Conservation (phyloP, 2,113 vertebrate genomes). For the Eurypyga helias region DNA sequence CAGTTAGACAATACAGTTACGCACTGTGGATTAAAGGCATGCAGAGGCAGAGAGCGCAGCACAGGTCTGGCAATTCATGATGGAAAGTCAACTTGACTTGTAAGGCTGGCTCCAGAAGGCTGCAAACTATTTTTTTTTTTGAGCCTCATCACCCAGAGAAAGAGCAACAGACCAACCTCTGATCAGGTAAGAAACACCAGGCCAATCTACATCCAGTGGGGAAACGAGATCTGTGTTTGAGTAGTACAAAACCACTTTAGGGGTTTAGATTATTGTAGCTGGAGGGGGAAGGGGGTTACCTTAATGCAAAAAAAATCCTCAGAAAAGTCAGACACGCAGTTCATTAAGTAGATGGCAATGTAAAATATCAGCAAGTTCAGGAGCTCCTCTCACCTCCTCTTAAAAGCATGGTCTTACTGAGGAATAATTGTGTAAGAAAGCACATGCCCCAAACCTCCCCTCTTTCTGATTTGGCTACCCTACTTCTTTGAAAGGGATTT, state of each 20-base stretch:
- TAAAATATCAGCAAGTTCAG: not conserved
- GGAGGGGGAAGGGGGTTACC: not conserved
- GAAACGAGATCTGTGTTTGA: not conserved
- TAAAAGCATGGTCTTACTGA: not conserved
- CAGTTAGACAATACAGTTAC: constrained; percentile 48
- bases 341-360: not conserved
- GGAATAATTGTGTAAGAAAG: not conserved
- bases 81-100: not conserved
- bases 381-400: not conserved
- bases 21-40: constrained; percentile 20
- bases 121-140: not conserved
- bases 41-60: constrained; percentile 24
- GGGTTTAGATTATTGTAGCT: not conserved
- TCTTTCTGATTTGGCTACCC: not conserved
- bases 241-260: not conserved
- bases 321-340: not conserved
- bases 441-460: not conserved
- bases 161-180: not conserved
- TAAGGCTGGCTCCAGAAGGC: not conserved
- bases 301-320: not conserved
- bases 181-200: not conserved
- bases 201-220: not conserved
- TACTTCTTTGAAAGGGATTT: not conserved
- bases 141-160: not conserved
- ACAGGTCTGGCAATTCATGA: not conserved